Base-by-base conservation (phyloP, 2,888 invertebrate genomes). In the Xanthostigma xanthostigma region DNA sequence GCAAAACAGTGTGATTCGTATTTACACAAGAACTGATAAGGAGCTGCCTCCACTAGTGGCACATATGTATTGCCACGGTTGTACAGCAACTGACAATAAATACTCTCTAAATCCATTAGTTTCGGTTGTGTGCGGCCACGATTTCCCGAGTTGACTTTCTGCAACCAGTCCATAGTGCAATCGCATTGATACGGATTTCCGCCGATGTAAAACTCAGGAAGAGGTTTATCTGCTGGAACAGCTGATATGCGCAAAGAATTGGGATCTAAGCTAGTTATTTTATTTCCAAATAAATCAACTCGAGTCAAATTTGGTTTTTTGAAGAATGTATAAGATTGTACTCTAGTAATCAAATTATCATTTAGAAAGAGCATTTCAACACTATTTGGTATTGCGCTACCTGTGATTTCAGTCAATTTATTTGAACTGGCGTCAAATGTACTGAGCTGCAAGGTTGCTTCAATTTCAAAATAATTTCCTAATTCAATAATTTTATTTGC, bases 161-260 rank as follows among this genome's bases (percentile, higher is more conserved):
- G 87, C 56, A 90, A 66, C 91, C 90, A 92, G 63, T 88, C 87
- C 88, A 91, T 88, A 51, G 85, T 84, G 63, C 90, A 91, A 66
- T 89, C 88, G 68, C 92, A 92, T 59, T 84, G 78, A 62, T 87
- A 81, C 49, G 89, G 88, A 68, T 92, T 92, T 54, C 83, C 83
- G 44, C 85, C 87, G 53, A 91, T 81, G 63, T 83, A 83, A 65
- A 90, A 88, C 66, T 88, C 84, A 8, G 88, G 85, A 50, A 86
- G 73, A 27, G 78, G 72, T 64, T 79, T 80, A 51, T 81, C 81
- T 53, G 76, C 71, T 36, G 84, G 82, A 44, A 85, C 83, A 27
- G 82, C 78, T 50, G 82, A 84, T 68, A 85, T 84, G 57, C 85
- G 72, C 54, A 85, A 64, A 9, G 84, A 82, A 63, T 84, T 84